Base-by-base conservation (phyloP, 2,888 invertebrate species). In the Tineola bisselliella region DNA sequence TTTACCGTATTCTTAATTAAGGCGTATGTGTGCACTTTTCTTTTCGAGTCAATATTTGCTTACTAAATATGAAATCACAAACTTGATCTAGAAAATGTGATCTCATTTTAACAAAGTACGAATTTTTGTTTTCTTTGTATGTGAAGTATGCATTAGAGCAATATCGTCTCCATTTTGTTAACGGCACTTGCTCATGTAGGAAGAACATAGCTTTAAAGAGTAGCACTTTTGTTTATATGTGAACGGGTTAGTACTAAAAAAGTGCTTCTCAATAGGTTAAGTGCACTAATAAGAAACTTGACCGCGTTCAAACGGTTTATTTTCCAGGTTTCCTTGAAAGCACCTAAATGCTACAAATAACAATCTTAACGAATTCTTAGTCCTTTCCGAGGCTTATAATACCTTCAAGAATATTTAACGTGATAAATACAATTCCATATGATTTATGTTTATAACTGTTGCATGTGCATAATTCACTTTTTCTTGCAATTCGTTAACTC, bases 291-390 rank as follows among this genome's bases (percentile, higher is more conserved):
- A 48, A 58, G 58, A 58, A 33, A 33, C 31, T 54, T 54, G 15
- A 58, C 58, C 58, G 58, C 33, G 31, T 33, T 58, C 8, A 33
- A 58, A 58, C 58, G 58, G 58, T 58, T 33, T 13, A 58, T 33
- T 33, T 58, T 33, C 19, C 33, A 58, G 33, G 19, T 33, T 31
- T 33, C 19, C 58, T 58, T 33, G 13, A 58, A 19, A 19, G 56
- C 19, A 25, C 25, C 25, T 6, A 25, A 25, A 25, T 25, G 25
- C 25, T 25, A 6, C 25, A 6, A 25, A 25, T 25, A 25, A 4
- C 25, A 25, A 25, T 4, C 25, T 25, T 25, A 25, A 25, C 25
- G 6, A 25, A 25, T 25, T 25, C n/a, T 25, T 25, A 25, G 25
- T 25, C 2, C 25, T 25, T n/a, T n/a, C n/a, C n/a, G n/a, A n/a